Conservation (phyloP, 1,140 invertebrate genomes). For the Dinoponera quadriceps region DNA sequence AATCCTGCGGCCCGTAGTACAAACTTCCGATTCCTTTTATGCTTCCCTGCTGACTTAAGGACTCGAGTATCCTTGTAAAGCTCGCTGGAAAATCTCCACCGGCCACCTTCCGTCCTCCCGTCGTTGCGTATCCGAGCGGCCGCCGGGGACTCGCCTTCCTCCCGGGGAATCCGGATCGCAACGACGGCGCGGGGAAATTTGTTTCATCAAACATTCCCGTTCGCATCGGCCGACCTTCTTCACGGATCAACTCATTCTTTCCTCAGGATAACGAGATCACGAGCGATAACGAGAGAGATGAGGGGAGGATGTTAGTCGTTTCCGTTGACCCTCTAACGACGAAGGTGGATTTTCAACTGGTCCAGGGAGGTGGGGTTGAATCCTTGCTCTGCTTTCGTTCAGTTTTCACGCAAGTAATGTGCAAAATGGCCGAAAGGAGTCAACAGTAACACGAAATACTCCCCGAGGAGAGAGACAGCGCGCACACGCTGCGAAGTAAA, state of each 20-base stretch:
- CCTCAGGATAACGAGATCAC: constrained; percentile 5
- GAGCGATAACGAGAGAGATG: too few relatives aligned
- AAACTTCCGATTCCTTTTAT: constrained; percentile 75
- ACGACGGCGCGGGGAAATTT: neutral
- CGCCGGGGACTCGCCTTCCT: neutral
- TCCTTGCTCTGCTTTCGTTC: too few relatives aligned
- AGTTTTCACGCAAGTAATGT: too few relatives aligned
- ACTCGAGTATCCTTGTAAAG: constrained; percentile 81
- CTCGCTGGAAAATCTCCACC: constrained; percentile 47
- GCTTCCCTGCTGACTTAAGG: constrained; percentile 81
- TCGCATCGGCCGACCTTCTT: constrained; percentile 23
- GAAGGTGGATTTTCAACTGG: too few relatives aligned
- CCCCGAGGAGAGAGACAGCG: too few relatives aligned
- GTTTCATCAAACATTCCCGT: constrained; percentile 15
- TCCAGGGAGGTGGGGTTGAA: too few relatives aligned
- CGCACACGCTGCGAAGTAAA: too few relatives aligned
- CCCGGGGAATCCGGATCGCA: constrained; percentile 6
- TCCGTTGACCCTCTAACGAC: too few relatives aligned
- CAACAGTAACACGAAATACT: too few relatives aligned
- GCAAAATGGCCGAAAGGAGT: too few relatives aligned
- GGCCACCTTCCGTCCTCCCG: neutral
- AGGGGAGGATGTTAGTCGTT: too few relatives aligned
- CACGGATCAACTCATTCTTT: neutral
- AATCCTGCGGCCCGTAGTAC: constrained; percentile 44
- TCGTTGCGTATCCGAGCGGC: constrained; percentile 10